phyloP scores from a whole-genome alignment of 1,140 invertebrate genomes.

The Dendroctonus ponderosae region DNA sequence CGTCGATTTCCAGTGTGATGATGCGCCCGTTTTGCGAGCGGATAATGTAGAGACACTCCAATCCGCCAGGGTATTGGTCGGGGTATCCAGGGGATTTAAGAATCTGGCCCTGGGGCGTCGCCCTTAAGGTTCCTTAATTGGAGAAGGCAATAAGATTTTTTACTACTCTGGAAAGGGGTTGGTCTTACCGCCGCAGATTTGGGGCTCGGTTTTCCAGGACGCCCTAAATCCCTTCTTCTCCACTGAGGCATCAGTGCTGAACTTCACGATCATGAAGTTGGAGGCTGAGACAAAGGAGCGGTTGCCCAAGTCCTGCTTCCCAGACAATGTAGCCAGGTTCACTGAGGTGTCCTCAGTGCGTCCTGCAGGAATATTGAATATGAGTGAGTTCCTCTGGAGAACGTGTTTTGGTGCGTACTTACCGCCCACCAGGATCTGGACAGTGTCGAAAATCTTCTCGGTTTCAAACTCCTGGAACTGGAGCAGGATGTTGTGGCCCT shows the following conservation, averaged over 20 bases:
- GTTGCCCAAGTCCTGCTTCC: constrained; percentile 77
- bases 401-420: not conserved
- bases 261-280: constrained; percentile 98
- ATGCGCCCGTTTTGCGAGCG: constrained; percentile 84
- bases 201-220: constrained; percentile 91
- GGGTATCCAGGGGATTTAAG: constrained; percentile 90
- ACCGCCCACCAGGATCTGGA: constrained; percentile 92
- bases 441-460: constrained; percentile 93
- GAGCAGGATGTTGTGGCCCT: constrained; percentile 90
- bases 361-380: constrained; percentile 4
- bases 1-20: constrained; percentile 86
- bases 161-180: not conserved
- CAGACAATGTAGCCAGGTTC: constrained; percentile 87
- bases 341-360: constrained; percentile 91
- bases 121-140: constrained; percentile 60
- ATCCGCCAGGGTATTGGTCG: constrained; percentile 85
- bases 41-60: constrained; percentile 92
- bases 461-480: constrained; percentile 96
- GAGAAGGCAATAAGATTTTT: constrained; percentile 42
- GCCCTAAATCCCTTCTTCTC: constrained; percentile 92
- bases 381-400: not conserved
- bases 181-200: constrained; percentile 70
- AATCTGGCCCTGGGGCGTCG: constrained; percentile 77
- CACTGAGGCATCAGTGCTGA: constrained; percentile 89
- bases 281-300: constrained; percentile 89